Conservation (phyloP, 2,888 invertebrate species). For the Sinodicranocentrus sp. region DNA sequence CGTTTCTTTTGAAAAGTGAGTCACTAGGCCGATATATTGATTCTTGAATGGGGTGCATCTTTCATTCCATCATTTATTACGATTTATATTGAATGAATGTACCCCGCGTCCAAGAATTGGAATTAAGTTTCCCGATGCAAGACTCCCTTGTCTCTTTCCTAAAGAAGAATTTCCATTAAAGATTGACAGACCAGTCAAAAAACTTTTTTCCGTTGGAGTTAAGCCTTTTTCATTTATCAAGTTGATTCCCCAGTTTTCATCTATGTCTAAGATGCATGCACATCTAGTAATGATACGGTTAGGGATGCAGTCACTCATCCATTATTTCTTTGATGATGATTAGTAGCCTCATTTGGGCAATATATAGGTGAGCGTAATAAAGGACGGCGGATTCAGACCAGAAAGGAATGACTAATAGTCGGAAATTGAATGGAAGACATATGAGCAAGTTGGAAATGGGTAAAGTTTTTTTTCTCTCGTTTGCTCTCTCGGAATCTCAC, state of each 20-base stretch:
- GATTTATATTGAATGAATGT: too few species aligned
- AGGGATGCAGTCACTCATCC: background rate
- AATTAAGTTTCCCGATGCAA: too few species aligned
- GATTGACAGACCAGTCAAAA: background rate
- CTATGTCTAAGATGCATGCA: too few species aligned
- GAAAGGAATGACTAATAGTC: constrained; percentile 22
- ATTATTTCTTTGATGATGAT: constrained; percentile 26
- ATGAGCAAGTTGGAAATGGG: background rate
- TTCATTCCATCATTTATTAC: too few species aligned
- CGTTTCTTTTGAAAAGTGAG: background rate
- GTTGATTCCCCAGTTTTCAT: too few species aligned
- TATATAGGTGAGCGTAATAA: background rate
- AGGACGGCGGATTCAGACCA: constrained; percentile 13
- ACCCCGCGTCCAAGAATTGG: too few species aligned
- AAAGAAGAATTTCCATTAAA: background rate
- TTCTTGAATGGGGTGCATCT: too few species aligned
- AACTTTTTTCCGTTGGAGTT: too few species aligned
- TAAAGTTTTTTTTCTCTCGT: background rate
- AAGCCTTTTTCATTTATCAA: too few species aligned
- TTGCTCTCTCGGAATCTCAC: background rate
- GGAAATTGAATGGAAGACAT: constrained; percentile 8
- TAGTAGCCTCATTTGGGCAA: constrained; percentile 2
- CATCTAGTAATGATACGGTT: too few species aligned
- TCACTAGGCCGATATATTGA: background rate
- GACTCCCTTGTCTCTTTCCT: background rate